Base-by-base conservation (phyloP, 2,113 vertebrate genomes). In the Sinocyclocheilus anshuiensis region DNA sequence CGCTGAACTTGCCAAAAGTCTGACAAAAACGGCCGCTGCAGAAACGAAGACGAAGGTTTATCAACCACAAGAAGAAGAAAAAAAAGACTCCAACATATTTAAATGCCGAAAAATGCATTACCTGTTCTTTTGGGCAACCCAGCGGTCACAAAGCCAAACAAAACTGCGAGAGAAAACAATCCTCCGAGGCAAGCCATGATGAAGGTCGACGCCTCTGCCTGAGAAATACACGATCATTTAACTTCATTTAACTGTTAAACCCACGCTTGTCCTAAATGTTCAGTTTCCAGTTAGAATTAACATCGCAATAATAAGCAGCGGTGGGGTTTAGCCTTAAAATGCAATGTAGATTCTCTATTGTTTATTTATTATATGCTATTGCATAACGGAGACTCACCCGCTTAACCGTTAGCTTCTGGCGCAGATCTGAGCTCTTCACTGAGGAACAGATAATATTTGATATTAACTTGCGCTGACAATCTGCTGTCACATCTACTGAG, bases 61-160 rank as follows among this genome's bases (percentile, higher is more conserved):
- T 67, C 6, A 29, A 67, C 26, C 65, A 67, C 26, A 67, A 67
- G 6, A 53, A 50, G 29, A 33, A 33, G 29, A 50, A 63, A 36
- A 15, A 29, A 29, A 12, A 45, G 20, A n/a, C 12, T 4, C 13
- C 1, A 39, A 61, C n/a, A 26, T 11, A 39, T 42, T 59, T n/a
- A 29, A 8, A 53, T 48, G 42, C 5, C 15, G 72, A 11, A 24
- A 7, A 16, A 33, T n/a, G 18, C 42, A 18, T 78, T 78, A 78
- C 77, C 77, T 39, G 50, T 22, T 59, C 53, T 59, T 78, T 22
- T 59, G 29, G 39, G 50, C 29, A 78, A 13, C 7, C 15, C 77
- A 36, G 77, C 77, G 29, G 53, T n/a, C 18, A 78, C 77, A 22
- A 78, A 78, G 10, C 53, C 77, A 78, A 59, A 57, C 33, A 78